A percentile compares a stretch with the other conserved stretches of the same genome.
Evolutionary conservation across 2,888 invertebrate species (phyloP).

Genomic region (Andrena camellia): DNA sequence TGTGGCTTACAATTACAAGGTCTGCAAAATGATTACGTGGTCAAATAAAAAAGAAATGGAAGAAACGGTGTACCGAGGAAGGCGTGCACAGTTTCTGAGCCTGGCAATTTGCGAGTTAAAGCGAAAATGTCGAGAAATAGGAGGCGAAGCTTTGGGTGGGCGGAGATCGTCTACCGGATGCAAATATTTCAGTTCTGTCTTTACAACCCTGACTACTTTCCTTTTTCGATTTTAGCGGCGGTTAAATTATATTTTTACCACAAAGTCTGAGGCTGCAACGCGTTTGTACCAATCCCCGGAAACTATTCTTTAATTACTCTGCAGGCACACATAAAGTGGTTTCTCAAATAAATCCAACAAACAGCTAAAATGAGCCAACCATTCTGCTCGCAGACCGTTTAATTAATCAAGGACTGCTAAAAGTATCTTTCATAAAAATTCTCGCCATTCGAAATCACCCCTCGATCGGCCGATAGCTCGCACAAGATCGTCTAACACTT

Average conservation of each 20-base stretch:
- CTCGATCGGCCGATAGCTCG: conserved; percentile 18
- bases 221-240: conserved; percentile 45
- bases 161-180: conserved; percentile 55
- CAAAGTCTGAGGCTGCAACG: background rate
- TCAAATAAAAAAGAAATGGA: conserved; percentile 25
- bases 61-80: conserved; percentile 28
- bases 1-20: conserved; percentile 11
- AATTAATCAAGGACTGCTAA: background rate
- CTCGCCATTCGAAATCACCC: background rate
- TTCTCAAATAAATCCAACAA: background rate
- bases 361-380: background rate
- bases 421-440: background rate
- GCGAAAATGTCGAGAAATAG: conserved; percentile 48
- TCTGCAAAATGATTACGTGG: conserved; percentile 47
- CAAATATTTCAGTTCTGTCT: conserved; percentile 58
- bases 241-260: conserved; percentile 45
- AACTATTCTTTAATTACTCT: too few species aligned
- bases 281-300: background rate
- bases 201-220: conserved; percentile 31
- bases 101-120: conserved; percentile 66
- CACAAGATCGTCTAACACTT: background rate
- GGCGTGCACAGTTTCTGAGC: conserved; percentile 41
- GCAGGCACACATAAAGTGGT: too few species aligned
- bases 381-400: background rate
- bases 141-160: conserved; percentile 27